Evolutionary conservation across 2,113 vertebrate genomes (phyloP).

Genomic region (Phyllopteryx taeniolatus): DNA sequence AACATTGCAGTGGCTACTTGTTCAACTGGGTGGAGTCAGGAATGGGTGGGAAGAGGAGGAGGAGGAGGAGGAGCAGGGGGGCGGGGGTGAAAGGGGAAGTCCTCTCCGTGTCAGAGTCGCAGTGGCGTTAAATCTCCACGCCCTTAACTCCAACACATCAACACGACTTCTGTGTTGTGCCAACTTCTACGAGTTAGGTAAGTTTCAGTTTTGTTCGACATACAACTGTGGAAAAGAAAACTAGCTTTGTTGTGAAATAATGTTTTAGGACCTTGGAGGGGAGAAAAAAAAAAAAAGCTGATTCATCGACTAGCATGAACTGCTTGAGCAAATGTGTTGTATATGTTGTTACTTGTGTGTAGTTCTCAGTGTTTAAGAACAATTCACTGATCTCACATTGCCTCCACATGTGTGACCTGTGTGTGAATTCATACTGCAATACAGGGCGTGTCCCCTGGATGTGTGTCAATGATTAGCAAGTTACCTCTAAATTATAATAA

Average conservation of each 20-base stretch:
- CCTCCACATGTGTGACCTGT: not conserved
- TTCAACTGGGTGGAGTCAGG: conserved; percentile 43
- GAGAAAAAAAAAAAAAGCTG: not conserved
- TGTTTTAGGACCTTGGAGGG: not conserved
- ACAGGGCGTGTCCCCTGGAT: conserved; percentile 56
- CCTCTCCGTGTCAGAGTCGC: conserved; percentile 6
- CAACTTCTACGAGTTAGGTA: conserved; percentile 52
- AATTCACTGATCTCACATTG: not conserved
- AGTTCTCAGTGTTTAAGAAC: not conserved
- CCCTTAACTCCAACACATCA: conserved; percentile 38
- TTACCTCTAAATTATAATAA: not conserved
- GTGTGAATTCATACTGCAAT: conserved; percentile 8
- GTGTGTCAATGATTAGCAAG: conserved; percentile 4
- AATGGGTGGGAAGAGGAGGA: conserved; percentile 28
- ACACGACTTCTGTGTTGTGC: conserved; percentile 46
- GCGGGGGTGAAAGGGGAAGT: conserved; percentile 40
- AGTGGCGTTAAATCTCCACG: conserved; percentile 53
- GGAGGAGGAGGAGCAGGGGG: conserved; percentile 25
- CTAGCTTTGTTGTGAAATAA: not conserved
- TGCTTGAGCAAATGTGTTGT: not conserved
- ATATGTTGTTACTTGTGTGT: not conserved
- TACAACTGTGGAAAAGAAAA: not conserved
- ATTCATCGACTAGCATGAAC: not conserved
- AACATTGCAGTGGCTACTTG: conserved; percentile 7
- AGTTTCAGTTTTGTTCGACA: conserved; percentile 17